Conservation (phyloP, 23 tunicate genomes). For the Oikopleura dioica region DNA sequence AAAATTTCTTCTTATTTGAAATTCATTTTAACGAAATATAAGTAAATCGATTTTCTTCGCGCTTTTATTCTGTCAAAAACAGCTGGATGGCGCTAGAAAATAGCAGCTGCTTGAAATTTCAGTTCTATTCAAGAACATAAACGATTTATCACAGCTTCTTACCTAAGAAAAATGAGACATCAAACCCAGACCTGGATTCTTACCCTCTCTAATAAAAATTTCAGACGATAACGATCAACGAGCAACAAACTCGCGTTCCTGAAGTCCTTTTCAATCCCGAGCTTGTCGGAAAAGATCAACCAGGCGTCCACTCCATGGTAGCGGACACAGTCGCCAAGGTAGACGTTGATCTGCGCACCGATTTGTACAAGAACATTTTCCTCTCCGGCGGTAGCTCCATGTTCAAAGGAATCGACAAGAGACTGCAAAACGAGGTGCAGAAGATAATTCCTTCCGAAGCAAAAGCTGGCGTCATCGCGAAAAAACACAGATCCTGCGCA, state of each 20-base stretch:
- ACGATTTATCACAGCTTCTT: too few species aligned
- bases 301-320: neutral
- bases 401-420: neutral
- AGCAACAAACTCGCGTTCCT: neutral
- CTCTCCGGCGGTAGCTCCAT: neutral
- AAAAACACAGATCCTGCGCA: neutral
- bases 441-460: neutral
- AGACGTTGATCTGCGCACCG: neutral
- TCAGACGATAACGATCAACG: neutral
- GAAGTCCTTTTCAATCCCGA: neutral
- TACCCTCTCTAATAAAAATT: too few species aligned
- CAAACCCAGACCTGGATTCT: too few species aligned
- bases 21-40: too few species aligned
- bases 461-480: neutral
- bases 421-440: neutral
- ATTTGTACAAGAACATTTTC: neutral
- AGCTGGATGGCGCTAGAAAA: too few species aligned
- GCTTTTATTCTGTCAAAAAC: too few species aligned
- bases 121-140: too few species aligned
- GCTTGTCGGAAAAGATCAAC: neutral
- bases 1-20: too few species aligned
- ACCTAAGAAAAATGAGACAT: too few species aligned
- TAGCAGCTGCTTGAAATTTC: too few species aligned
- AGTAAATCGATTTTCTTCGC: too few species aligned
- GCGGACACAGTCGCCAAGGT: neutral